These are phyloP conservation scores for Tetramorium simillimum DNA, from an alignment of 1,140 invertebrate genomes.

Conservation along the genomic window DNA sequence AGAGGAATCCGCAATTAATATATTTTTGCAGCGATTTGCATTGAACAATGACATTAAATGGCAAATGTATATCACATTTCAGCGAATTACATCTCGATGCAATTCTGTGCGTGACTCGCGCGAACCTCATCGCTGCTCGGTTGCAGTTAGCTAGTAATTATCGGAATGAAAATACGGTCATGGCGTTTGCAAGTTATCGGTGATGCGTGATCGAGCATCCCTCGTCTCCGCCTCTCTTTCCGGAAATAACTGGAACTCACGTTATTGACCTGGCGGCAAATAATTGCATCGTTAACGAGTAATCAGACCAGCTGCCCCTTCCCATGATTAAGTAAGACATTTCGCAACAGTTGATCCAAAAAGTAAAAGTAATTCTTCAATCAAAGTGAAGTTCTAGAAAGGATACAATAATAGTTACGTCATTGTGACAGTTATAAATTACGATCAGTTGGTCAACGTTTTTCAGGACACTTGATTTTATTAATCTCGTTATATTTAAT, in stretches of 20 bases:
- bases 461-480: background rate
- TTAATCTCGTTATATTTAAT: background rate
- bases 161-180: constrained; percentile 45
- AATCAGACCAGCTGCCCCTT: constrained; percentile 37
- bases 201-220: constrained; percentile 44
- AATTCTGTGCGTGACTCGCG: background rate
- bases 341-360: constrained; percentile 31
- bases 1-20: constrained; percentile 9
- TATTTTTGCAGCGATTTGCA: background rate
- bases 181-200: constrained; percentile 54
- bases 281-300: constrained; percentile 67
- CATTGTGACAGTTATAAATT: background rate
- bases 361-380: too few species aligned
- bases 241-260: constrained; percentile 46
- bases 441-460: background rate
- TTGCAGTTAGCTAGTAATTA: constrained; percentile 29
- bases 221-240: constrained; percentile 4
- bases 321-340: constrained; percentile 61
- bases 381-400: background rate
- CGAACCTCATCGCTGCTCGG: background rate
- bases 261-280: constrained; percentile 60
- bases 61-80: background rate
- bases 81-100: background rate
- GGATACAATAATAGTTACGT: background rate
- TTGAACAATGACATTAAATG: background rate